phyloP scores from a whole-genome alignment of 2,113 vertebrate genomes.

The Chaetorhynchus papuensis region DNA sequence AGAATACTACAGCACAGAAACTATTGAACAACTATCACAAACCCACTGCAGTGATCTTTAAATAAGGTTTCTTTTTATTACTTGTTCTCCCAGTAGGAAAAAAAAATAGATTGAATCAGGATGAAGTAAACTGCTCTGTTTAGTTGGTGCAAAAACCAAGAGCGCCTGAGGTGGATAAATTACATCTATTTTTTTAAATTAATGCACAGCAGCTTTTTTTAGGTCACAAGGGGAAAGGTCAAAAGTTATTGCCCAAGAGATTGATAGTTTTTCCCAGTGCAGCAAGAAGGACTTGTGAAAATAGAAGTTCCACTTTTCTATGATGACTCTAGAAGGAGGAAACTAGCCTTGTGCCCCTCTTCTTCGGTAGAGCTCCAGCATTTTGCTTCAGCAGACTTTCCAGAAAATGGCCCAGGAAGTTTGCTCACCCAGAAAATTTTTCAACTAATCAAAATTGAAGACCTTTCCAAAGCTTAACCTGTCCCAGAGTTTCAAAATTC shows the following conservation, averaged over 20 bases:
- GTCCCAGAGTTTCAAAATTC: not conserved
- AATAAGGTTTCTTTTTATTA: constrained; percentile 43
- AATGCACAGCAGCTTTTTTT: not conserved
- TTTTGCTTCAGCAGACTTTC: not conserved
- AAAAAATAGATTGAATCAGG: not conserved
- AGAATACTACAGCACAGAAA: not conserved
- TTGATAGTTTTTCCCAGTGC: not conserved
- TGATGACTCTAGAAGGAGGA: not conserved
- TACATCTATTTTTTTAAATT: not conserved
- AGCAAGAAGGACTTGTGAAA: not conserved
- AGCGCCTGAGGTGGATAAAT: not conserved
- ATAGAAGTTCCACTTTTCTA: not conserved
- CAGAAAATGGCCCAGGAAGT: not conserved
- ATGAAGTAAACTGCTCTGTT: not conserved
- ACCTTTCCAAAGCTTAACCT: not conserved
- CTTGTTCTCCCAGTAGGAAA: not conserved
- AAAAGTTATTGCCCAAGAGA: not conserved
- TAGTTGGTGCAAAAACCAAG: not conserved
- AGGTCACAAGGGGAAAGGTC: not conserved
- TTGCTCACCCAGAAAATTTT: not conserved
- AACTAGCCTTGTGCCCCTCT: not conserved
- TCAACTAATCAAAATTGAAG: not conserved
- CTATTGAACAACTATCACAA: not conserved
- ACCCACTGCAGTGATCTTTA: constrained; percentile 4
- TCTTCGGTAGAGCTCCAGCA: not conserved